These are phyloP conservation scores for Drosophila peninsularis DNA, from an alignment of 2,888 invertebrate genomes.

Conservation along the genomic window DNA sequence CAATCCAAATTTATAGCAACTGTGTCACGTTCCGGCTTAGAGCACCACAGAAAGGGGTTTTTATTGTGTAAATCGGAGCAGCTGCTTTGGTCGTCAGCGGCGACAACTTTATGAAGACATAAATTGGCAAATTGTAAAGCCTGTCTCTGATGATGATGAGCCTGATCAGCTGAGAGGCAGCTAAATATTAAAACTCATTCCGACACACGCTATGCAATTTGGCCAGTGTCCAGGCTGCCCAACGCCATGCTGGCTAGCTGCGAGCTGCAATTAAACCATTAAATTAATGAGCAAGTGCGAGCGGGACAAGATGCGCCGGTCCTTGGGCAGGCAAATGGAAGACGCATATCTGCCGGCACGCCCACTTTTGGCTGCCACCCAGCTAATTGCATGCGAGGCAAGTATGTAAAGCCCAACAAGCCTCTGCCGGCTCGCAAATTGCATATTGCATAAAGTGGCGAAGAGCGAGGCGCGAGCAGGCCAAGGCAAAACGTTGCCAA, in stretches of 20 bases:
- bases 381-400: constrained; percentile 51
- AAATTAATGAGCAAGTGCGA: constrained; percentile 73
- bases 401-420: constrained; percentile 20
- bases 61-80: constrained; percentile 26
- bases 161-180: constrained; percentile 54
- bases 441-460: constrained; percentile 40
- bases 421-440: constrained; percentile 57
- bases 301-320: constrained; percentile 33
- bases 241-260: constrained; percentile 18
- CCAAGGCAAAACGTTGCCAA: not conserved
- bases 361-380: constrained; percentile 70
- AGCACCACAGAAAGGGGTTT: constrained; percentile 20
- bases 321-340: constrained; percentile 58
- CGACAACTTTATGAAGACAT: constrained; percentile 73
- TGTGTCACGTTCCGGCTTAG: constrained; percentile 70
- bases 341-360: constrained; percentile 67
- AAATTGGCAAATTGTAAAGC: constrained; percentile 76
- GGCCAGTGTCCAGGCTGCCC: not conserved
- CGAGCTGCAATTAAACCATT: constrained; percentile 75
- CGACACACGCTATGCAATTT: constrained; percentile 52
- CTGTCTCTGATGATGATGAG: constrained; percentile 53
- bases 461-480: not conserved
- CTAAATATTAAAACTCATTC: constrained; percentile 59
- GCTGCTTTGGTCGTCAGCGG: constrained; percentile 43
- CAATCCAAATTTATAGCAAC: constrained; percentile 53